Conservation (phyloP, 2,888 invertebrate species). For the Buathra laborator region DNA sequence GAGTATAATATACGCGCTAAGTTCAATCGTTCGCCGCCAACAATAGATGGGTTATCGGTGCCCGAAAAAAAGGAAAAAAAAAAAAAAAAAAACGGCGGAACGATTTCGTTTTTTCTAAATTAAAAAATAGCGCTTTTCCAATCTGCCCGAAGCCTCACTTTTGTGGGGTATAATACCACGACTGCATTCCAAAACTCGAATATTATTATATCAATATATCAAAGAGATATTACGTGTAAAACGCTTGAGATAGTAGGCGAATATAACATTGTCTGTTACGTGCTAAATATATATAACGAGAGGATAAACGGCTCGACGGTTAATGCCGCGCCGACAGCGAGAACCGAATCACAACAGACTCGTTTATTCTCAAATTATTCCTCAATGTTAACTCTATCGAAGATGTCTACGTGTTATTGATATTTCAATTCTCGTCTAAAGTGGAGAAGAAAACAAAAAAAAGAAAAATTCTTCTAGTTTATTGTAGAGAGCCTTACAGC, state of each 20-base stretch:
- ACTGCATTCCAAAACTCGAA: neutral
- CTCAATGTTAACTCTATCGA: conserved; percentile 82
- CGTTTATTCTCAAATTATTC: conserved; percentile 75
- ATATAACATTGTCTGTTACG: conserved; percentile 2
- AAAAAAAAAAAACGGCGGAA: conserved; percentile 5
- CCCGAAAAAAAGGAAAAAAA: neutral
- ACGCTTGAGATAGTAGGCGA: neutral
- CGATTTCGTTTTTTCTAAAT: neutral
- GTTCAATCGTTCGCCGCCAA: conserved; percentile 3
- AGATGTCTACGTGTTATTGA: conserved; percentile 76
- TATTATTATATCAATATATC: neutral
- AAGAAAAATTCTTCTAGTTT: conserved; percentile 58
- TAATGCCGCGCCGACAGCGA: neutral
- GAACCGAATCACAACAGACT: neutral
- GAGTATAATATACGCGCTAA: conserved; percentile 85
- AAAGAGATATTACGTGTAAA: neutral
- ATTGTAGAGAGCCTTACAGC: conserved; percentile 23
- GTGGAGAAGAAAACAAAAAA: conserved; percentile 48
- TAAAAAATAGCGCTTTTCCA: neutral
- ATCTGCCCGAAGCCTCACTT: neutral
- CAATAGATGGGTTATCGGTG: neutral
- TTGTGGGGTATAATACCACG: neutral
- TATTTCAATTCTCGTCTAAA: conserved; percentile 70
- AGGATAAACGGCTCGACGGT: neutral
- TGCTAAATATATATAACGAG: neutral